phyloP scores from a whole-genome alignment of 2,797 vertebrate species.

The Gadopsis bispinosus region DNA sequence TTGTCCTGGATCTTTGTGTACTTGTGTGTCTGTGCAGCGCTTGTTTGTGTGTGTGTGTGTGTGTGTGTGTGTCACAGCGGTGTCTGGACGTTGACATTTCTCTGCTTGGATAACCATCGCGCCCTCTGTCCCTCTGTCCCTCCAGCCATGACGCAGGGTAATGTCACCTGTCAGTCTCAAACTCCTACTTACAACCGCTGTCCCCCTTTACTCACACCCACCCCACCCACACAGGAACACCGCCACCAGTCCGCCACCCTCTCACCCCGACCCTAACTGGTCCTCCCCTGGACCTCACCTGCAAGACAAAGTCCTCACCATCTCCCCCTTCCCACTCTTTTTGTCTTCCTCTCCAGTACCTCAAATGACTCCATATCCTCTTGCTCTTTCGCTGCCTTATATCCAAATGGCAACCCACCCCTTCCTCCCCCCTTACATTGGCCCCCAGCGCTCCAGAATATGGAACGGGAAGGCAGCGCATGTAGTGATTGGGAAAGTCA shows the following conservation, averaged over 20 bases:
- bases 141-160: constrained; percentile 90
- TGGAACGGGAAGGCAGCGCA: constrained; percentile 56
- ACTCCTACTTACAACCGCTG: constrained; percentile 73
- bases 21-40: constrained; percentile 57
- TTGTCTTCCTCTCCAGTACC: constrained; percentile 61
- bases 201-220: constrained; percentile 19
- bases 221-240: constrained; percentile 50
- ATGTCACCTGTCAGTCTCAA: constrained; percentile 95
- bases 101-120: constrained; percentile 94
- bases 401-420: constrained; percentile 71
- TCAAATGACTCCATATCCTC: constrained; percentile 65
- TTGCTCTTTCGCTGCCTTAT: constrained; percentile 66
- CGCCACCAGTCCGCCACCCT: constrained; percentile 41
- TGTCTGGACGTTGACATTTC: constrained; percentile 91
- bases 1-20: constrained; percentile 87
- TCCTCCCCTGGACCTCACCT: constrained; percentile 67
- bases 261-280: constrained; percentile 47
- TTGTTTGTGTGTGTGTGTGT: constrained; percentile 44
- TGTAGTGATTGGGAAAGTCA: constrained; percentile 67
- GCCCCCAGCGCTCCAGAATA: constrained; percentile 57
- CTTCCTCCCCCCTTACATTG: constrained; percentile 42
- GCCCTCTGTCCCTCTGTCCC: constrained; percentile 86
- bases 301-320: constrained; percentile 59
- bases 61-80: constrained; percentile 67
- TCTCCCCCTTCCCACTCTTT: constrained; percentile 46